Base-by-base conservation (phyloP, 64 coral and sea anemone species). In the Acropora yongei region DNA sequence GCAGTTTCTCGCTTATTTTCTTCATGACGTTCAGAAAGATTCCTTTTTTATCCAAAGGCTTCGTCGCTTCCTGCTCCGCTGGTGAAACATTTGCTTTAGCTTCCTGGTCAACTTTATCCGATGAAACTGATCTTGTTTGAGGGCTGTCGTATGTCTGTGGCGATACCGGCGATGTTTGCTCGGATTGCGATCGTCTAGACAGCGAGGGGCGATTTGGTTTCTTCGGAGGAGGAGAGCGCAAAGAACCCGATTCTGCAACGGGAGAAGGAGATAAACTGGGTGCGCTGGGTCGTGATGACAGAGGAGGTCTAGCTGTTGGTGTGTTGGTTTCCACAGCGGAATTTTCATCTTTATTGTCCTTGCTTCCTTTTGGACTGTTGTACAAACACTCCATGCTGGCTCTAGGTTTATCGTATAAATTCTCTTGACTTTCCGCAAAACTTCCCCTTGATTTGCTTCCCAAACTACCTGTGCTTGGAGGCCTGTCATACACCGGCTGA, bases 1-100 rank as follows among this genome's bases (percentile, higher is more conserved):
- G 88, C 1, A 97, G 72, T 68, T 86, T 88, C 30, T 94, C 69
- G 8, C 86, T 49, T 19, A 97, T 87, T 47, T 90, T 94, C 71
- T 91, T 93, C 51, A 97, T 85, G 14, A 97, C 95, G 57, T 77
- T 93, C 57, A 91, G 89, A 78, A 94, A 97, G 76, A 94, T 94
- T 90, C 89, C 92, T 65, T 94, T 82, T 94, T 94, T 94, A 41
- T 89, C 83, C 73, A 89, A 66, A 8, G 79, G 87, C 14, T 60
- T 85, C 57, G 57, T 57, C 67, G 57, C 68, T 41, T 87, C 79
- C 8, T 55, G 45, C 8, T 87, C 68, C n/a, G 75, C 46, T 4
- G 30, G 30, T 30, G 30, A 30, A 30, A 47, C 13, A 19, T 5
- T 50, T 3, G 45, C 2, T 78, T 8, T 60, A 5, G 19, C 57